Percentiles rank a stretch among this genome's conserved stretches.
Conservation (phyloP, 2,888 invertebrate genomes). For the Portevinia maculata region DNA sequence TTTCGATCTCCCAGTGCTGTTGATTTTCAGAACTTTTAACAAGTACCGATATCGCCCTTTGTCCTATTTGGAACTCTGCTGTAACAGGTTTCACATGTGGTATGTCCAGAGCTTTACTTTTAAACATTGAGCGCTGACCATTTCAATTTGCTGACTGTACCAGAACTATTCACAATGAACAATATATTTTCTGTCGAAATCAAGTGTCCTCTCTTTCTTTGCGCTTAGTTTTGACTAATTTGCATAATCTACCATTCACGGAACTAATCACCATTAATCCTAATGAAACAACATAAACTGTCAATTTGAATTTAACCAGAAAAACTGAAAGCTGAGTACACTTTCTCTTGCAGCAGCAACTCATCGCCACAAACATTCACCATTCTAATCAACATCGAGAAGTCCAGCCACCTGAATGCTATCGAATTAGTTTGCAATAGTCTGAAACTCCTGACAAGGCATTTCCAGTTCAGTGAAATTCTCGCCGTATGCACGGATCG, state of each 20-base stretch:
- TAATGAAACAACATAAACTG: conserved; percentile 9
- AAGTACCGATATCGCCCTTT: too few species aligned
- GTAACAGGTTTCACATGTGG: too few species aligned
- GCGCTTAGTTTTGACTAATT: background rate
- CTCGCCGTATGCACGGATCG: conserved; percentile 81
- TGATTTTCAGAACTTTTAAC: too few species aligned
- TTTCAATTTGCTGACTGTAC: too few species aligned
- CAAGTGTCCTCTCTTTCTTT: too few species aligned
- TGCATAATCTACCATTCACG: conserved; percentile 7
- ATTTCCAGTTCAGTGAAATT: conserved; percentile 82
- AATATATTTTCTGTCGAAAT: too few species aligned
- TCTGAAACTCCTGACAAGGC: conserved; percentile 82
- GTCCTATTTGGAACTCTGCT: too few species aligned
- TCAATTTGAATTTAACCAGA: conserved; percentile 19
- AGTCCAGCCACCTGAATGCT: conserved; percentile 82
- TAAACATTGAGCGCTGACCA: too few species aligned
- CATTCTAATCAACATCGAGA: conserved; percentile 82
- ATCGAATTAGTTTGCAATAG: conserved; percentile 83
- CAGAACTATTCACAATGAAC: background rate
- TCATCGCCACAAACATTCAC: conserved; percentile 80
- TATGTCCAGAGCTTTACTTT: too few species aligned
- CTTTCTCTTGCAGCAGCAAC: conserved; percentile 69
- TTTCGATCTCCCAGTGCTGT: too few species aligned
- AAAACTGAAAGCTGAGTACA: conserved; percentile 9
- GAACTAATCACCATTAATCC: conserved; percentile 8